Base-by-base conservation (phyloP, 2,113 vertebrate species). In the Clarias macrocephalus region DNA sequence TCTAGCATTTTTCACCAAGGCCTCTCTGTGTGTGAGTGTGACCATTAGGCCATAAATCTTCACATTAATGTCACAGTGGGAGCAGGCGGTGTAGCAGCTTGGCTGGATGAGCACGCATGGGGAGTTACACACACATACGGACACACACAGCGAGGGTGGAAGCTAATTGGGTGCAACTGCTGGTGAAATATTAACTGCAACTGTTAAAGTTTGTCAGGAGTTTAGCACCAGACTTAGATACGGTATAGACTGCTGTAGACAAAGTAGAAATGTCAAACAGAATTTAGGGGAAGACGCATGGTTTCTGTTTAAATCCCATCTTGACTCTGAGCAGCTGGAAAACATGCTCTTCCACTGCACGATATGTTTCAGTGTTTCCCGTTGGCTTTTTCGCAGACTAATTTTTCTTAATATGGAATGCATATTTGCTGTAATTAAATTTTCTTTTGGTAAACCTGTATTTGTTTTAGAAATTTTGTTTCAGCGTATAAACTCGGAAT, bases 241-340 rank as follows among this genome's bases (percentile, higher is more conserved):
- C 33, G 5, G n/a, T 65, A 77, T 65, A 56, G 86, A 56, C 72
- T 84, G 21, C 28, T 68, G 19, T 30, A 48, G 13, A 56, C 25
- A 82, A n/a, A n/a, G 60, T 76, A 77, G 63, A 28, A 56, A 60
- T 72, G 76, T 85, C 88, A 80, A 86, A 80, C 72, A 59, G 30
- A 28, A 57, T 87, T 68, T 75, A 57, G 10, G n/a, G 12, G 23
- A n/a, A 70, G 63, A 73, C 42, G 91, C 89, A 90, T 77, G 89
- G 87, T 91, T 91, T 88, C 91, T 94, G 91, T 93, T 92, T 30
- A 81, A 52, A 76, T 88, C 92, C 90, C 88, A 88, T 88, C 92
- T 91, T 92, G 92, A 94, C 91, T 89, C 85, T 91, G 86, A 90
- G 89, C 93, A 94, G 94, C 92, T 95, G 93, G 92, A 90, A 86